These are phyloP conservation scores for Pituophis catenifer DNA, from an alignment of 2,113 vertebrate genomes.

Conservation along the genomic window DNA sequence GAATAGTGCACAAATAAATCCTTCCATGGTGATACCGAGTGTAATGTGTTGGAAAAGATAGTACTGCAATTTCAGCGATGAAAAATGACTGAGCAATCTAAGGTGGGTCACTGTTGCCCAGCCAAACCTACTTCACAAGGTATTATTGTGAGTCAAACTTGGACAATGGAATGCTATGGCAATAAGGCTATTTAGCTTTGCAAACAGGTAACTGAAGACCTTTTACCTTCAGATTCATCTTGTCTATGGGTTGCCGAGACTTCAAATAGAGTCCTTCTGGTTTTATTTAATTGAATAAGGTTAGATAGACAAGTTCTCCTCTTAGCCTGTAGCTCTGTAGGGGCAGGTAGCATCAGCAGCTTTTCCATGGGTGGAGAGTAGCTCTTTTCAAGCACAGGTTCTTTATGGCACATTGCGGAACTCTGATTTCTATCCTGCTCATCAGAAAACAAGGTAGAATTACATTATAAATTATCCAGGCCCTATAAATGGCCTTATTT, in stretches of 20 bases:
- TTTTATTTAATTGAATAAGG: constrained; percentile 37
- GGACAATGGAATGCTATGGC: not conserved
- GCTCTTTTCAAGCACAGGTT: not conserved
- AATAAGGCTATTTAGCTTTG: not conserved
- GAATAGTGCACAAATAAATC: not conserved
- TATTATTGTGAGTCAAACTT: not conserved
- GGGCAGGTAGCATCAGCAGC: not conserved
- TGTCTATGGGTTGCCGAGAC: constrained; percentile 46
- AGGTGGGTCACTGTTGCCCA: not conserved
- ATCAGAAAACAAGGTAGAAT: constrained; percentile 21
- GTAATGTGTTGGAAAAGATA: not conserved
- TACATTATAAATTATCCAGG: not conserved
- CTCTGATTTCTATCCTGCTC: constrained; percentile 39
- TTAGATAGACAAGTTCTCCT: constrained; percentile 11
- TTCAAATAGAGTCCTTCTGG: constrained; percentile 63
- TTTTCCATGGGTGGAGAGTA: constrained; percentile 11
- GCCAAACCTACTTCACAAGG: not conserved
- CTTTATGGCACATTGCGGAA: constrained; percentile 29
- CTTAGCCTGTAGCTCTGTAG: constrained; percentile 5
- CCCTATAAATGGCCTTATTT: not conserved
- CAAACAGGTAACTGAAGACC: not conserved
- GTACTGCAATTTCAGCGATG: not conserved
- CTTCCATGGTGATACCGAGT: not conserved
- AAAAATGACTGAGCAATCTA: not conserved
- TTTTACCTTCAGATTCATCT: constrained; percentile 53